Base-by-base conservation (phyloP, 2,888 invertebrate species). In the Mamestra brassicae region DNA sequence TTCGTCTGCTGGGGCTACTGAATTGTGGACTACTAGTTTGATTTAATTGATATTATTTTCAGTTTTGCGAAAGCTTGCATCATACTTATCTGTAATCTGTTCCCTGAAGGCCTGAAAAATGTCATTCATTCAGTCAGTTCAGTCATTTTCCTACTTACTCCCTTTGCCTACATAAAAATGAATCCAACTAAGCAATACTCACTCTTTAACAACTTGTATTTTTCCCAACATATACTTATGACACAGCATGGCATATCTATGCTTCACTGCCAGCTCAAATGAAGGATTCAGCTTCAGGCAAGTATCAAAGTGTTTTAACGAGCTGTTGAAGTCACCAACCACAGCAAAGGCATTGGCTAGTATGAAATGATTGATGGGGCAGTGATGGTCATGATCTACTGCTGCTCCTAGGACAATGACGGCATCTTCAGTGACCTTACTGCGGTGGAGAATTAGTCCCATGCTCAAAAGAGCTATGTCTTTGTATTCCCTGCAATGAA, bases 291-390 rank as follows among this genome's bases (percentile, higher is more conserved):
- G 90, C 88, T 97, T 97, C 64, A 98, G 90, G 71, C 97, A 97
- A 87, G 97, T 97, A 86, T 98, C 97, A 91, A 91, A 93, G 85
- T 95, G 94, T 75, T 89, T 92, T 74, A 98, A 93, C 0, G 98
- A 98, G 87, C 97, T 97, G 87, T 98, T 98, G 89, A 97, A 98
- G 80, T 98, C 98, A 0, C 97, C 97, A 47, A 97, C 86, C 15
- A 97, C 97, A 2, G 98, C 98, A 91, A 98, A 98, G 34, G 98
- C 97, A 90, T 98, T 98, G 10, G 97, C 98, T 17, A 98, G 94
- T 5, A 97, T 97, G 87, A 98, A 97, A 91, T 98, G 97, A 81
- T 97, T 97, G 61, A 97, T 93, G 4, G 97, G 94, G 85, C 97
- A 97, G 34, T 96, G 94, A 0, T 97, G 97, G 61, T 97, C 97